Evolutionary conservation across 2,113 vertebrate species (phyloP).

Genomic region (Carassius carassius): DNA sequence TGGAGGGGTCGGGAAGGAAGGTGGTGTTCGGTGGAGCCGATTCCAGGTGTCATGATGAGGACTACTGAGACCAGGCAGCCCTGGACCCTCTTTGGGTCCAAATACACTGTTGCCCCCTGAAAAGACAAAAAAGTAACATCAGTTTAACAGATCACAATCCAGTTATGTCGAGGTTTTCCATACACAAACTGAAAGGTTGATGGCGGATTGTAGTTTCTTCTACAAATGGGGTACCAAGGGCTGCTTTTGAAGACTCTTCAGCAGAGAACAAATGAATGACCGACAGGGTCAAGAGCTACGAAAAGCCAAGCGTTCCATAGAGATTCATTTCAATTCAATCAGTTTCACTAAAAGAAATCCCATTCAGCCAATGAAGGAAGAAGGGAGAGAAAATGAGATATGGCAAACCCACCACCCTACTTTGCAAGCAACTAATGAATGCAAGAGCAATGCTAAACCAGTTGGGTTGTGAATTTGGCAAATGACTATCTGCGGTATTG

Average conservation of each 20-base stretch:
- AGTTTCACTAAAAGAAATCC: slow-evolving; percentile 69
- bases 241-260: not conserved
- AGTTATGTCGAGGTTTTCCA: slow-evolving; percentile 62
- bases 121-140: slow-evolving; percentile 6
- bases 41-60: slow-evolving; percentile 94
- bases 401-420: not conserved
- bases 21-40: slow-evolving; percentile 88
- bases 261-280: slow-evolving; percentile 61
- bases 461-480: slow-evolving; percentile 67
- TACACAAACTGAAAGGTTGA: slow-evolving; percentile 72
- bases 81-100: slow-evolving; percentile 88
- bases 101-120: slow-evolving; percentile 90
- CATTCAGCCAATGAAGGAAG: slow-evolving; percentile 56
- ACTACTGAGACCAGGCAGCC: slow-evolving; percentile 85
- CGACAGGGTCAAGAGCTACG: slow-evolving; percentile 67
- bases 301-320: slow-evolving; percentile 64
- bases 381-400: slow-evolving; percentile 48
- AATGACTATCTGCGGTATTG: slow-evolving; percentile 55
- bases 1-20: slow-evolving; percentile 92
- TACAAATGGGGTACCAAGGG: not conserved
- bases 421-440: slow-evolving; percentile 69
- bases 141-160: not conserved
- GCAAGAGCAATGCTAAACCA: slow-evolving; percentile 71
- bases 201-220: slow-evolving; percentile 47
- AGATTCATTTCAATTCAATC: slow-evolving; percentile 73